Base-by-base conservation (phyloP, 1,140 invertebrate genomes). In the Homalodisca vitripennis region DNA sequence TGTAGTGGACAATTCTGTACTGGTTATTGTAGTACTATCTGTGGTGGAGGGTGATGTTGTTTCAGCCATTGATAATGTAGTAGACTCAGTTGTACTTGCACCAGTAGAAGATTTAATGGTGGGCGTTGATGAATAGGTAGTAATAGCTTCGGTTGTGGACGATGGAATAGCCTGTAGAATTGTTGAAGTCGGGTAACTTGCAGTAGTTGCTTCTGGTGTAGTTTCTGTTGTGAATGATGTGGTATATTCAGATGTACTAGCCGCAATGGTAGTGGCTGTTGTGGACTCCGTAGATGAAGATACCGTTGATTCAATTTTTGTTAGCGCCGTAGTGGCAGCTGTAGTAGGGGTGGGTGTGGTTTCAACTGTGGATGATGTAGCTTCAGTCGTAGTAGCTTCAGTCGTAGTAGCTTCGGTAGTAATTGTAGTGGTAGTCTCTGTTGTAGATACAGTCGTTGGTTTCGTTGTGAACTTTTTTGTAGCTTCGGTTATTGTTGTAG, bases 391-490 rank as follows among this genome's bases (percentile, higher is more conserved):
- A 6, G 55, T n/a, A n/a, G n/a, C n/a, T n/a, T n/a, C n/a, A n/a
- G n/a, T n/a, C n/a, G n/a, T n/a, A n/a, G n/a, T n/a, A n/a, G n/a
- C n/a, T n/a, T n/a, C n/a, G n/a, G n/a, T n/a, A n/a, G n/a, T n/a
- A n/a, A n/a, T 10, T 51, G 34, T 17, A 41, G 48, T 51, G 48
- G 3, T 51, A 12, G 48, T 20, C 22, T n/a, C 29, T 3, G 55
- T 67, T 22, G 51, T 67, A 48, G 66, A 26, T 24, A 6, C 3
- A 13, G 55, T 60, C 6, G 55, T 60, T 24, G 55, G 12, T 24
- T 2, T 60, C n/a, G 55, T 60, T 60, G 55, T n/a, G n/a, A n/a
- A n/a, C n/a, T 12, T 46, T 10, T 46, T 46, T 30, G 55, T 68
- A 29, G 67, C 3, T 30, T 3, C 1, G 6, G 51, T 10, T 47